phyloP scores from a whole-genome alignment of 2,888 invertebrate genomes.

The Cepaea hortensis region DNA sequence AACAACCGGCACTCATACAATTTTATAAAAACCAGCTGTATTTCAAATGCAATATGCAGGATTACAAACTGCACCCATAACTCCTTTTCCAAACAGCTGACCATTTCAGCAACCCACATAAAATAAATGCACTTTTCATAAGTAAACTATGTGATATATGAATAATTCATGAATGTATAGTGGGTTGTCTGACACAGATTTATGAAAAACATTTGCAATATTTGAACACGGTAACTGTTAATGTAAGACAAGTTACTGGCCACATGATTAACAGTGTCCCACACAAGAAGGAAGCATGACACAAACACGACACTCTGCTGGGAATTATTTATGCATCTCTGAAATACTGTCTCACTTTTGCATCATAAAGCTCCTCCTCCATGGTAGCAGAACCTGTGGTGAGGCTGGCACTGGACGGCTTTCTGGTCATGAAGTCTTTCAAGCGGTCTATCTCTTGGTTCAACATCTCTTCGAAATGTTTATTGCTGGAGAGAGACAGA shows the following conservation, averaged over 20 bases:
- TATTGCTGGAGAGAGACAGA: constrained; percentile 64
- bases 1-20: too few species aligned
- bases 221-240: not conserved
- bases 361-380: constrained; percentile 71
- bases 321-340: too few species aligned
- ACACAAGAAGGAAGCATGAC: not conserved
- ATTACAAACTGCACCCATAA: too few species aligned
- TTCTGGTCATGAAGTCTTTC: constrained; percentile 67
- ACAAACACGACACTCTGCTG: too few species aligned
- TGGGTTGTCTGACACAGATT: not conserved
- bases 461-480: constrained; percentile 83
- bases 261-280: not conserved
- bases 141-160: not conserved
- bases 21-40: too few species aligned
- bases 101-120: too few species aligned
- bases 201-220: not conserved
- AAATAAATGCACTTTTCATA: too few species aligned
- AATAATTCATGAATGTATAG: not conserved
- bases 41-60: too few species aligned
- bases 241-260: not conserved
- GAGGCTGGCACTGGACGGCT: constrained; percentile 56
- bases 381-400: constrained; percentile 64
- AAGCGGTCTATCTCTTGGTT: constrained; percentile 81
- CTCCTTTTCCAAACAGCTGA: too few species aligned
- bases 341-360: constrained; percentile 59